Evolutionary conservation across 2,797 vertebrate genomes (phyloP), one percentile per base, ranked within the genome.

Genomic region (Acanthiza pusilla): DNA sequence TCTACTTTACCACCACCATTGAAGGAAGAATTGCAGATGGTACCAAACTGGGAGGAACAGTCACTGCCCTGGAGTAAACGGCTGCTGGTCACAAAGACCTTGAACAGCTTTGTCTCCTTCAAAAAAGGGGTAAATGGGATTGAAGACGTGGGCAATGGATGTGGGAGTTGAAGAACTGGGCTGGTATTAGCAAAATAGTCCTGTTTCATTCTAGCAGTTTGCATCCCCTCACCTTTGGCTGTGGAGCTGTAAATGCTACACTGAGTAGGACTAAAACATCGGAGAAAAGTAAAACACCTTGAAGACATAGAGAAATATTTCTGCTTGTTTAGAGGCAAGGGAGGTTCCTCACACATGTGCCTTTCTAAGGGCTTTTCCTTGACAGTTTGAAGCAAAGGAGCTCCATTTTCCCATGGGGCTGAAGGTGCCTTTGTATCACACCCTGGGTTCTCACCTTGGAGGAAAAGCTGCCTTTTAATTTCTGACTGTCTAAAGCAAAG

Each of bases 1-100:
- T 82, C 23, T 67, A 36, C 8, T 82, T 23, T 71, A 36, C 30
- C 25, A 11, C 62, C n/a, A 60, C 7, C 27, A 29, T 2, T 81
- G 54, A 68, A 84, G 47, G 10, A 85, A 20, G 13, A 80, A 45
- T 32, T 82, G n/a, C 18, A 66, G 29, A 50, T 21, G 3, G 23
- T 4, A 70, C 6, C 58, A 60, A 67, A 78, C 12, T 15, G 18
- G 7, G 30, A 84, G 42, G 15, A 84, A 13, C 18, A 63, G 61
- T 45, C 0, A 0, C 38, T 70, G 9, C 32, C 16, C 20, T 55
- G 48, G 38, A 61, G 27, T 55, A 50, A 47, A 50, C 21, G 7
- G 8, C 47, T 82, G 54, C 16, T 73, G 30, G 23, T 79, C 15
- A 42, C 12, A 55, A 20, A 38, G 40, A 74, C 16, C 36, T 34